phyloP scores from a whole-genome alignment of 2,888 invertebrate genomes.

The Drosophila hamatofila region DNA sequence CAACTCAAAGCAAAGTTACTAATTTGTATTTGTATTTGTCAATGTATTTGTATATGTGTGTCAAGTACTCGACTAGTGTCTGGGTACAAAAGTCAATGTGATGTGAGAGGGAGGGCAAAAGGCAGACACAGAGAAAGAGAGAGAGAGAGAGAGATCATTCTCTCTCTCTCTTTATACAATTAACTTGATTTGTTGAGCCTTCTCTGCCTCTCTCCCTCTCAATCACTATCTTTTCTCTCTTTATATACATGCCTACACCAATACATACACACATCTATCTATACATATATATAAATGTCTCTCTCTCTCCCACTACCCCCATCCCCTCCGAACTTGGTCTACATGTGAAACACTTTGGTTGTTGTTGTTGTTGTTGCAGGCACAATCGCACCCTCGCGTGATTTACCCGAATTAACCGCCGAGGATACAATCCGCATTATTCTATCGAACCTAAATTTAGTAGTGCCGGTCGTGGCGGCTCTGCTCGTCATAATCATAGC shows the following conservation, averaged over 20 bases:
- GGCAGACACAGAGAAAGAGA: constrained; percentile 17
- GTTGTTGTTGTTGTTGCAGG: constrained; percentile 91
- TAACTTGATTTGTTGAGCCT: background rate
- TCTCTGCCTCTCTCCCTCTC: constrained; percentile 3
- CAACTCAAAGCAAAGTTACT: constrained; percentile 38
- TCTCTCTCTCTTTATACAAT: background rate
- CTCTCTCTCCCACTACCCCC: constrained; percentile 5
- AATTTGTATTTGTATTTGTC: constrained; percentile 71
- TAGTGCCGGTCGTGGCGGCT: constrained; percentile 96
- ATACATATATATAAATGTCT: constrained; percentile 29
- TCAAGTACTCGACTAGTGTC: constrained; percentile 39
- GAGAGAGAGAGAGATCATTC: constrained; percentile 19
- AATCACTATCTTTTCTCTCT: constrained; percentile 17
- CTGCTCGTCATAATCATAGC: constrained; percentile 96
- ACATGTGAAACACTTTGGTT: constrained; percentile 70
- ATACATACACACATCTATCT: constrained; percentile 18
- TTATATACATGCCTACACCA: constrained; percentile 6
- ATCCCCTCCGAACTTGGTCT: constrained; percentile 44
- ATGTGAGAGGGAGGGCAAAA: constrained; percentile 30
- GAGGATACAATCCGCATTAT: constrained; percentile 95
- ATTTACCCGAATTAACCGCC: constrained; percentile 90
- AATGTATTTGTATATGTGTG: constrained; percentile 81
- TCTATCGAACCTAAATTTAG: constrained; percentile 95
- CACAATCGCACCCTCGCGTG: constrained; percentile 96
- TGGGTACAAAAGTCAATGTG: constrained; percentile 65